Evolutionary conservation across 64 coral and sea anemone genomes (phyloP).

Genomic region (Pachyseris speciosa): DNA sequence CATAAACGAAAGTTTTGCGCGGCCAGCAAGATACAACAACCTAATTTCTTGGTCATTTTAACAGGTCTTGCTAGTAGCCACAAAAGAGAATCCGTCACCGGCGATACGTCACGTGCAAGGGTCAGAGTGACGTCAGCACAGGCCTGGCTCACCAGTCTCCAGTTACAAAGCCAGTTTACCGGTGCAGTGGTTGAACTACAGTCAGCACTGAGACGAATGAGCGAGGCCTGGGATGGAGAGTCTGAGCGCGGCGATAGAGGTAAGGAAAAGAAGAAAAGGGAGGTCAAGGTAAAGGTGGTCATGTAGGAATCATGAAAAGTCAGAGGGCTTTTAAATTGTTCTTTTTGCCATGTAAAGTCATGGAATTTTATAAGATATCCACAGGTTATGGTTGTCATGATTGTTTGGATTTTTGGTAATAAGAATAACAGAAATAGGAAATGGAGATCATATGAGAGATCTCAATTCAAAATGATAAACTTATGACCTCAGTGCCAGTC

Average conservation of each 20-base stretch:
- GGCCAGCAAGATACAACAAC: too few relatives aligned
- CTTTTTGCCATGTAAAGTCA: too few relatives aligned
- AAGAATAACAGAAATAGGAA: too few relatives aligned
- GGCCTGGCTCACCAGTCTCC: slow-evolving; percentile 84
- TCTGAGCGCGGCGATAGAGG: neutral
- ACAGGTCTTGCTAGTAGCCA: neutral
- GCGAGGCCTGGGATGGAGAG: slow-evolving; percentile 21
- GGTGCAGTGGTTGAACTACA: slow-evolving; percentile 77
- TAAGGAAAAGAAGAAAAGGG: neutral
- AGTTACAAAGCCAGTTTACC: slow-evolving; percentile 76
- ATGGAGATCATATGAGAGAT: too few relatives aligned
- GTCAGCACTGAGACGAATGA: slow-evolving; percentile 48
- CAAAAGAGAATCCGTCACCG: neutral
- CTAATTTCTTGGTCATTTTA: neutral
- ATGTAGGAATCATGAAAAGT: too few relatives aligned
- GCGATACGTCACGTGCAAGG: slow-evolving; percentile 49
- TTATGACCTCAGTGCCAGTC: too few relatives aligned
- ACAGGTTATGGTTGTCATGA: too few relatives aligned
- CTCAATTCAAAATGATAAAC: too few relatives aligned
- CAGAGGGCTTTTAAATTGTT: too few relatives aligned
- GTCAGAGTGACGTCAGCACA: slow-evolving; percentile 21
- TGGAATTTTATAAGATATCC: too few relatives aligned
- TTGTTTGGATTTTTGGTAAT: too few relatives aligned
- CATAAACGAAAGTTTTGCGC: too few relatives aligned
- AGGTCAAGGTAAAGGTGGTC: neutral